Evolutionary conservation across 2,113 vertebrate genomes (phyloP).

Genomic region (Tympanuchus pallidicinctus): DNA sequence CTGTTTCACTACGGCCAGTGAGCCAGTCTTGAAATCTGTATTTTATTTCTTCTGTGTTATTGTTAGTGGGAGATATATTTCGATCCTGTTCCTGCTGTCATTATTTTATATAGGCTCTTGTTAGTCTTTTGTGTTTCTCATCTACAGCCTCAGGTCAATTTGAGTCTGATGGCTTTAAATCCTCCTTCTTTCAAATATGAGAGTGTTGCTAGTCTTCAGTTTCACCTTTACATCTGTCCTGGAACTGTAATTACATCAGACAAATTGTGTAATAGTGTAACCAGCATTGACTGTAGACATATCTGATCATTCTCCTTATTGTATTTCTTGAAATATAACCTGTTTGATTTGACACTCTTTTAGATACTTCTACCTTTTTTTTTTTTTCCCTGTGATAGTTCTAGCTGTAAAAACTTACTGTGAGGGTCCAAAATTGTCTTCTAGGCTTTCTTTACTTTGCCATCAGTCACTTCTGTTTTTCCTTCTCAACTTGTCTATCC

Average conservation of each 20-base stretch:
- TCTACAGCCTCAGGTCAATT: constrained; percentile 31
- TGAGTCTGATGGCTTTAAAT: constrained; percentile 39
- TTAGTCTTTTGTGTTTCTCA: constrained; percentile 45
- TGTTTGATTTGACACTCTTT: neutral
- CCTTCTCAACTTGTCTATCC: neutral
- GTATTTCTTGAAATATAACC: neutral
- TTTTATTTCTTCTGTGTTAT: constrained; percentile 62
- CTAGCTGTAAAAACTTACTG: neutral
- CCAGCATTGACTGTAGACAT: neutral
- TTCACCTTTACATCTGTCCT: neutral
- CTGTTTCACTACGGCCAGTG: constrained; percentile 27
- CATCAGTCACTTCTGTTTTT: neutral
- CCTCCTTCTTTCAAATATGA: neutral
- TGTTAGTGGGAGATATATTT: constrained; percentile 59
- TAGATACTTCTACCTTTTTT: neutral
- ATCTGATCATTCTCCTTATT: neutral
- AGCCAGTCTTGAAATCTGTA: constrained; percentile 50
- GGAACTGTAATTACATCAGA: constrained; percentile 23
- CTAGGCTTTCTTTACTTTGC: neutral
- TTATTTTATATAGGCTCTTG: constrained; percentile 51
- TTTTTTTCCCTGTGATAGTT: neutral
- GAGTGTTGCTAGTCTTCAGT: neutral
- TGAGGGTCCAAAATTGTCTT: neutral
- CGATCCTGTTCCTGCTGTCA: constrained; percentile 21
- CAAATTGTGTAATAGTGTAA: neutral